A percentile compares a stretch with the other conserved stretches of the same genome.
Conservation (phyloP, 1,140 invertebrate species). For the Sinonovacula constricta region DNA sequence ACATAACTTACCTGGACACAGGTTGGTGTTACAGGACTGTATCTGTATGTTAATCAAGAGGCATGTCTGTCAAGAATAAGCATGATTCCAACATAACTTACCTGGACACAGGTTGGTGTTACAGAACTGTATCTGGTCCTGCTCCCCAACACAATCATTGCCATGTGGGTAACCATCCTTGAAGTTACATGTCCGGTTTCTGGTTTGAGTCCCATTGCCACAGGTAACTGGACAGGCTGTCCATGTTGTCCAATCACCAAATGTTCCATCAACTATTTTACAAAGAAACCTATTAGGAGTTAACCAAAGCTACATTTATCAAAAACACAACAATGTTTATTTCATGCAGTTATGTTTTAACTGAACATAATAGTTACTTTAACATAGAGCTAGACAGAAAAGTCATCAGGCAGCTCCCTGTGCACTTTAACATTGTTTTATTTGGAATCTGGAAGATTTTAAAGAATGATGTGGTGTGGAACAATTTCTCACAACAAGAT, state of each 20-base stretch:
- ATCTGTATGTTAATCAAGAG: conserved; percentile 10
- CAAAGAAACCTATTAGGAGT: not conserved
- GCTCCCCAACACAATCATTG: conserved; percentile 40
- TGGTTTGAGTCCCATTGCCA: conserved; percentile 89
- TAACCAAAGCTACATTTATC: not conserved
- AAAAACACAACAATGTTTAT: not conserved
- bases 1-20: too few species aligned
- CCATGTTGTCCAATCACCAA: conserved; percentile 84
- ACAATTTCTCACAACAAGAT: too few species aligned
- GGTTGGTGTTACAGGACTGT: not conserved
- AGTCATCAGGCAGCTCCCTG: not conserved
- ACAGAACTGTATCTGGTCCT: conserved; percentile 42
- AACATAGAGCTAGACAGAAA: not conserved
- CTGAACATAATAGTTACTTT: not conserved
- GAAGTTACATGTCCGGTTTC: conserved; percentile 76
- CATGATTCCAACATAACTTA: conserved; percentile 63
- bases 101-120: conserved; percentile 53
- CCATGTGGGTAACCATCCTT: conserved; percentile 49
- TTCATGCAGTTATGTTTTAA: not conserved
- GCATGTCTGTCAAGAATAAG: conserved; percentile 74
- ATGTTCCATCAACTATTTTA: conserved; percentile 64
- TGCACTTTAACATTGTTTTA: too few species aligned
- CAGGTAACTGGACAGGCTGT: conserved; percentile 92
- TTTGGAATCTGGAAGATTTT: too few species aligned
- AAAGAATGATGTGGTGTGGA: too few species aligned